Percentiles rank a stretch among this genome's conserved stretches.
Evolutionary conservation across 2,888 invertebrate species (phyloP).

Genomic region (Agrotis segetum): DNA sequence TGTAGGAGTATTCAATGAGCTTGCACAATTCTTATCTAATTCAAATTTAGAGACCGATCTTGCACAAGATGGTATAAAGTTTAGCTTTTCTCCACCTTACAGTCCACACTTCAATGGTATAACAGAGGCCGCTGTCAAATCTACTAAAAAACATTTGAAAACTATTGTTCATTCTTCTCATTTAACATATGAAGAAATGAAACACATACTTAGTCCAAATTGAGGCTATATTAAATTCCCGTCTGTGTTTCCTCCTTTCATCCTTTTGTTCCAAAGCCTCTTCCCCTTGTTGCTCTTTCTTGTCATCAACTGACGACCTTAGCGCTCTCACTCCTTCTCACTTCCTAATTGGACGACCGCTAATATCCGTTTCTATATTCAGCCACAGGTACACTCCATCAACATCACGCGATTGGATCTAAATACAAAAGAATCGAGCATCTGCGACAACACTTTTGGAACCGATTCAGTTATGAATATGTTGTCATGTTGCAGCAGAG

Average conservation of each 20-base stretch:
- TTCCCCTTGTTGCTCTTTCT: slow-evolving; percentile 9
- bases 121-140: slow-evolving; percentile 9
- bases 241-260: too few species aligned
- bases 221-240: slow-evolving; percentile 15
- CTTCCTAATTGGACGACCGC: slow-evolving; percentile 16
- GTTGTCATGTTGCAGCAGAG: not conserved
- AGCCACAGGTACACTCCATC: slow-evolving; percentile 9
- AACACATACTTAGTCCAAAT: slow-evolving; percentile 15
- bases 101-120: slow-evolving; percentile 14
- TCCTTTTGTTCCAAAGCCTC: too few species aligned
- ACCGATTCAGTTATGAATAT: not conserved
- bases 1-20: slow-evolving; percentile 20
- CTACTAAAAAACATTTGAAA: slow-evolving; percentile 3
- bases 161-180: slow-evolving; percentile 8
- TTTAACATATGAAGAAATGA: slow-evolving; percentile 15
- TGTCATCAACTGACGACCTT: slow-evolving; percentile 11
- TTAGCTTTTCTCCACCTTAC: slow-evolving; percentile 5
- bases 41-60: slow-evolving; percentile 13
- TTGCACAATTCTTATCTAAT: slow-evolving; percentile 14
- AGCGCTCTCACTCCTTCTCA: slow-evolving; percentile 2
- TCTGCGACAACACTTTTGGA: slow-evolving; percentile 9
- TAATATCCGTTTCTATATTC: slow-evolving; percentile 13
- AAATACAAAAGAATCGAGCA: slow-evolving; percentile 11
- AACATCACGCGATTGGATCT: slow-evolving; percentile 4
- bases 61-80: slow-evolving; percentile 14